Base-by-base conservation (phyloP, 2,113 vertebrate species). In the Leucoraja erinaceus region DNA sequence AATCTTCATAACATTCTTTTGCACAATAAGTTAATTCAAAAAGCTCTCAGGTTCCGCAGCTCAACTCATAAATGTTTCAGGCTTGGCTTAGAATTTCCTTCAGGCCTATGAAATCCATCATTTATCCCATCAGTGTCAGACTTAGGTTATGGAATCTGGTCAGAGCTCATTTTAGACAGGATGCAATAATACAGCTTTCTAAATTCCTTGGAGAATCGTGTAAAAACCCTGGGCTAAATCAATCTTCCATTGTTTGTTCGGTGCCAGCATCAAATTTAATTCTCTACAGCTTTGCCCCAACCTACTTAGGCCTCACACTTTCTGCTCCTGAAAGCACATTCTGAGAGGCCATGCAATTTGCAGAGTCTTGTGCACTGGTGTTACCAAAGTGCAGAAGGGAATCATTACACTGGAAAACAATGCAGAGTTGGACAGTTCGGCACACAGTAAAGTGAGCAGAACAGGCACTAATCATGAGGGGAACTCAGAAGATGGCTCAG, bases 41-140 rank as follows among this genome's bases (percentile, higher is more conserved):
- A 54, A 54, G 38, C 90, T 91, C 10, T 28, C 68, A 54, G 68
- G 33, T 72, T 72, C 90, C 18, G 68, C 33, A 91, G 10, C 68
- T 72, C 31, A 91, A 72, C 20, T 91, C 20, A 38, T 91, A 28
- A 91, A 91, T 54, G 68, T 28, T 72, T 72, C 68, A 91, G 22
- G 54, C 68, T 54, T 47, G n/a, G 31, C 66, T 33, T 72, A 91
- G 68, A 8, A 33, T 38, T 54, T 72, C 47, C 59, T n/a, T 14
- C 28, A 66, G 90, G 20, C 20, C n/a, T 54, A 68, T 28, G 33
- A 54, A 72, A 91, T 91, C 66, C 90, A 72, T 91, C 90, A 91
- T 74, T 72, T 54, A 91, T 91, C 38, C 38, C 25, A 72, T 91
- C 68, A 91, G 90, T 74, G 68, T 91, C 90, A 74, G 18, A 72